Evolutionary conservation across 1,140 invertebrate genomes (phyloP), one percentile per base, ranked within the genome.

Genomic region (Macrobrachium rosenbergii): DNA sequence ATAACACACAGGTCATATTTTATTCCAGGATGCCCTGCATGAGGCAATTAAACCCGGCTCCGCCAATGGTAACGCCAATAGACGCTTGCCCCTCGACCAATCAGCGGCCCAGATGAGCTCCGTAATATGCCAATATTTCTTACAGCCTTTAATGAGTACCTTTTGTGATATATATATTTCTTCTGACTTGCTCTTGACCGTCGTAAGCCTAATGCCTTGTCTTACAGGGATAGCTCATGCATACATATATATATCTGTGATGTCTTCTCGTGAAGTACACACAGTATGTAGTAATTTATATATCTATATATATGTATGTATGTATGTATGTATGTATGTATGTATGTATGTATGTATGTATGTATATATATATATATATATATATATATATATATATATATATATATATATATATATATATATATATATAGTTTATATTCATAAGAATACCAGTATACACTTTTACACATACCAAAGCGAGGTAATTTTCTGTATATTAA

Each of bases 41-140:
- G 28, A 37, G 28, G 28, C 28, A 37, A 37, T 37, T 37, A 37
- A 37, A 37, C 28, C 28, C 28, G 28, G 28, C 28, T 19, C 28
- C 37, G 60, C 84, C 84, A 87, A 87, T 87, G 28, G 67, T 58
- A 52, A 43, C 21, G 37, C 21, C 43, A 62, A n/a, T 16, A 21
- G 64, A 80, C 77, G 52, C 19, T 21, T 43, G 76, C 37, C 17
- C 52, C 43, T 16, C 52, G n/a, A 23, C 76, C 52, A 79, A 58
- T 58, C 43, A 59, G 76, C 16, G 19, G 52, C 28, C 28, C 28
- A 37, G 28, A 37, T 37, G 28, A 37, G 28, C 28, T 37, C 28
- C 28, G 28, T 37, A 37, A 37, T 37, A 37, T 37, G 28, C 28
- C 28, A 37, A 37, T 37, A 37, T 37, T 37, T 37, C 28, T 37